These are phyloP conservation scores for Carposina sasakii DNA, from an alignment of 1,140 invertebrate species.

Conservation along the genomic window DNA sequence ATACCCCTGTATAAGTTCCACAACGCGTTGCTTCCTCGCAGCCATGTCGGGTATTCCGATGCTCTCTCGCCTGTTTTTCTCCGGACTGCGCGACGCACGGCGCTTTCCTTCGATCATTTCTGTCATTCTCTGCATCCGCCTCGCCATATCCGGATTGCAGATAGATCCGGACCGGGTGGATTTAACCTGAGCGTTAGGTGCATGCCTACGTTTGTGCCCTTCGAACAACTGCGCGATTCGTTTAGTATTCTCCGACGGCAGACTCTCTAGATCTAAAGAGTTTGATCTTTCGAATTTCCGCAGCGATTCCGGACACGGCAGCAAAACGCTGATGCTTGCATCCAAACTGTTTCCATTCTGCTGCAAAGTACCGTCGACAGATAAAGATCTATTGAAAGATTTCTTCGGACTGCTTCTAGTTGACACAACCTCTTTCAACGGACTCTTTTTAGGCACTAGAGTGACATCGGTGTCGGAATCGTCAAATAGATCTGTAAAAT, in stretches of 20 bases:
- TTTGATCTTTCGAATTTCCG: conserved; percentile 45
- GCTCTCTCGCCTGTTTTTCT: conserved; percentile 36
- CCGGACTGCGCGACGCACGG: conserved; percentile 38
- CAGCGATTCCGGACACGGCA: conserved; percentile 25
- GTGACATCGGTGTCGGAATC: conserved; percentile 48
- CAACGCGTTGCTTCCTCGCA: conserved; percentile 38
- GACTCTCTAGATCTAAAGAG: conserved; percentile 40
- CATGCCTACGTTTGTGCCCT: conserved; percentile 35
- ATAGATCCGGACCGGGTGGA: conserved; percentile 32
- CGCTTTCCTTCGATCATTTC: conserved; percentile 55
- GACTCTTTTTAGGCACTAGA: conserved; percentile 18
- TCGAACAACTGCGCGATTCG: conserved; percentile 52
- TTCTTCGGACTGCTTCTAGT: conserved; percentile 10
- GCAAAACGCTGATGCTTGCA: conserved; percentile 14
- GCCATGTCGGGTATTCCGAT: conserved; percentile 53
- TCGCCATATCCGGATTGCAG: conserved; percentile 40
- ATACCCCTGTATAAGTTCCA: conserved; percentile 44
- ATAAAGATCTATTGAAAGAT: background rate
- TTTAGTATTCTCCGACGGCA: conserved; percentile 39
- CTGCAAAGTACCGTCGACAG: too few species aligned
- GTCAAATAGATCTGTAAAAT: conserved; percentile 42
- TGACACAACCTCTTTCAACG: conserved; percentile 4
- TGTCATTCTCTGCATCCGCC: conserved; percentile 47
- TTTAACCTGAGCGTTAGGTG: conserved; percentile 36
- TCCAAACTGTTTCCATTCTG: background rate